Evolutionary conservation across 2,113 vertebrate species (phyloP).

Genomic region (Thryonomys swinderianus): DNA sequence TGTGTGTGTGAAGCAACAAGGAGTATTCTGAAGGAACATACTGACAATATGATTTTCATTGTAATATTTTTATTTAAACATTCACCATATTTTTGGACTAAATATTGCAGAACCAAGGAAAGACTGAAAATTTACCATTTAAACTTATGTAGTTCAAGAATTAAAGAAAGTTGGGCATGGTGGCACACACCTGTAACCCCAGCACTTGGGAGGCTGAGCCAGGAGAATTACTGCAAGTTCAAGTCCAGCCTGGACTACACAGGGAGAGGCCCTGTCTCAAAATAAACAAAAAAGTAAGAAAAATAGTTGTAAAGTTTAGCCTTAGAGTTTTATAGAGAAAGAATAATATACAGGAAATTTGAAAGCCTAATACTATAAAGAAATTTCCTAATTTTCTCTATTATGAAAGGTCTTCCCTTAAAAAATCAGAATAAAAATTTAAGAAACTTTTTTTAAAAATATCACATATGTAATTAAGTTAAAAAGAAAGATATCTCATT

Average conservation of each 20-base stretch:
- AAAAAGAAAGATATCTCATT: background rate
- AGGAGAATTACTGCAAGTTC: background rate
- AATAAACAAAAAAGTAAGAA: background rate
- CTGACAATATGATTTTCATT: background rate
- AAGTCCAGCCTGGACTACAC: background rate
- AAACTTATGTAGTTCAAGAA: background rate
- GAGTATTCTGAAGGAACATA: background rate
- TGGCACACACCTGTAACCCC: background rate
- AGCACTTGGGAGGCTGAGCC: background rate
- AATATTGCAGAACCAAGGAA: background rate
- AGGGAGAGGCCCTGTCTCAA: background rate
- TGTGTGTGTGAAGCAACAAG: background rate
- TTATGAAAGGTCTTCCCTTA: slow-evolving; percentile 18
- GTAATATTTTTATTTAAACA: background rate
- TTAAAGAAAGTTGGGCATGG: background rate
- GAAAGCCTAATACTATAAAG: background rate
- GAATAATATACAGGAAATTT: background rate
- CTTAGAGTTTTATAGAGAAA: background rate
- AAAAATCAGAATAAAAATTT: background rate
- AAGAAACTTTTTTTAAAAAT: slow-evolving; percentile 21
- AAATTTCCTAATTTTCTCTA: background rate
- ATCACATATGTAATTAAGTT: background rate
- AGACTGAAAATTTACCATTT: slow-evolving; percentile 9
- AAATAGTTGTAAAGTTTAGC: slow-evolving; percentile 4
- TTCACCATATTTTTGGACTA: background rate